Evolutionary conservation across 64 coral and sea anemone genomes (phyloP).

Genomic region (Stichodactyla helianthus): DNA sequence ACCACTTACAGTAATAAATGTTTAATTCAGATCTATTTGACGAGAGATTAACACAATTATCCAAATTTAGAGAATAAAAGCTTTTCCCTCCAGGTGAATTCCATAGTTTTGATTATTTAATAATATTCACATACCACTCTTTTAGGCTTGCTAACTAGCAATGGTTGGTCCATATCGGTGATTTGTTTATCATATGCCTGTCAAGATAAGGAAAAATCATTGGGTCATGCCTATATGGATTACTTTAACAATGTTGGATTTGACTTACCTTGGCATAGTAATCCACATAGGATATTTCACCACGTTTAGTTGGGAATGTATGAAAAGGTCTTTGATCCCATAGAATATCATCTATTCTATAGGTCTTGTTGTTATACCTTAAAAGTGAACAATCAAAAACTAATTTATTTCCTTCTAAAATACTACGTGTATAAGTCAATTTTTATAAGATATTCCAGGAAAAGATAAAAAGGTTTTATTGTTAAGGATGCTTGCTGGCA

Average conservation of each 20-base stretch:
- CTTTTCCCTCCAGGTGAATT: no score
- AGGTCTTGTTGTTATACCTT: slow-evolving; percentile 81
- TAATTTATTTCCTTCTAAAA: no score
- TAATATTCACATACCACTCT: slow-evolving; percentile 41
- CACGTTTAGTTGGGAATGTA: slow-evolving; percentile 27
- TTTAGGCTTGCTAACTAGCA: slow-evolving; percentile 55
- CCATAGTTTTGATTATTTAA: no score
- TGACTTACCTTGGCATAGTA: slow-evolving; percentile 65
- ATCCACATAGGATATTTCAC: slow-evolving; percentile 42
- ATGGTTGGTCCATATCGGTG: slow-evolving; percentile 59
- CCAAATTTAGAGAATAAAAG: no score
- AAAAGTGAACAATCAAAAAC: neutral
- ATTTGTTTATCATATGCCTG: slow-evolving; percentile 42
- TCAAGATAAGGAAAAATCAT: neutral
- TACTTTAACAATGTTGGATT: no score
- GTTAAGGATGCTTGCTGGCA: no score
- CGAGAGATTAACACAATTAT: no score
- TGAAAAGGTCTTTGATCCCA: slow-evolving; percentile 44
- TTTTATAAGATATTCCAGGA: no score
- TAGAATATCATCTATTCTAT: slow-evolving; percentile 68
- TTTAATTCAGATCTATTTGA: no score
- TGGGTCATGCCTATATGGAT: neutral
- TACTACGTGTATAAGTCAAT: no score
- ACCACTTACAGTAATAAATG: no score
- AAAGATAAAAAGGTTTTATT: no score